A percentile compares a stretch with the other conserved stretches of the same genome.
These are phyloP conservation scores for Drosophila cognata DNA, from an alignment of 2,888 invertebrate species.

Conservation along the genomic window DNA sequence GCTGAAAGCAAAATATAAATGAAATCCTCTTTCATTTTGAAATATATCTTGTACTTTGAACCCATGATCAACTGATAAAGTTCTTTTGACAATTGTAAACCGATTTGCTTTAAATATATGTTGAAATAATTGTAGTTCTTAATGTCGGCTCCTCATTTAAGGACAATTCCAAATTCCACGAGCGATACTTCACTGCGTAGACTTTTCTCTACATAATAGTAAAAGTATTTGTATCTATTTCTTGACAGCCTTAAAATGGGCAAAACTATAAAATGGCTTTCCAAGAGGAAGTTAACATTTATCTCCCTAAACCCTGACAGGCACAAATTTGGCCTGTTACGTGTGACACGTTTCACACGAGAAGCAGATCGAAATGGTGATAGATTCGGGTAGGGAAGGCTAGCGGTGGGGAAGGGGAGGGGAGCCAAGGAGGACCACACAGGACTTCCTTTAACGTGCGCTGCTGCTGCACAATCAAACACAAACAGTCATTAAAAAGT, in stretches of 20 bases:
- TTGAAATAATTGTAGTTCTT: neutral
- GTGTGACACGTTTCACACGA: constrained; percentile 26
- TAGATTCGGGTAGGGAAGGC: neutral
- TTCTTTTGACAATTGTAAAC: neutral
- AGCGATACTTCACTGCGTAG: neutral
- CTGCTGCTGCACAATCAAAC: constrained; percentile 54
- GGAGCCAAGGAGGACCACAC: constrained; percentile 23
- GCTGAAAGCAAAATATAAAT: neutral
- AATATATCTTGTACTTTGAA: neutral
- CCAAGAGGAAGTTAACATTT: neutral
- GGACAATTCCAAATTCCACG: neutral
- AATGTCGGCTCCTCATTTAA: neutral
- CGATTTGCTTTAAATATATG: neutral
- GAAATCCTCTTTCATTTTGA: neutral
- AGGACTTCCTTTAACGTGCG: constrained; percentile 37
- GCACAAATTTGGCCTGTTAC: constrained; percentile 9
- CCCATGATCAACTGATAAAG: neutral
- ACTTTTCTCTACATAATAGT: neutral
- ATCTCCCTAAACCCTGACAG: neutral
- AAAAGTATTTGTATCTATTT: neutral
- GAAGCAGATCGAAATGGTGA: neutral
- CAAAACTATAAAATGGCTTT: neutral
- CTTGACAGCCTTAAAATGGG: neutral
- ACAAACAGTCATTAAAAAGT: constrained; percentile 77
- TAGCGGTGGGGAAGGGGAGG: neutral